Evolutionary conservation across 2,888 invertebrate genomes (phyloP), one percentile per base, ranked within the genome.

Genomic region (Athetis lepigone): DNA sequence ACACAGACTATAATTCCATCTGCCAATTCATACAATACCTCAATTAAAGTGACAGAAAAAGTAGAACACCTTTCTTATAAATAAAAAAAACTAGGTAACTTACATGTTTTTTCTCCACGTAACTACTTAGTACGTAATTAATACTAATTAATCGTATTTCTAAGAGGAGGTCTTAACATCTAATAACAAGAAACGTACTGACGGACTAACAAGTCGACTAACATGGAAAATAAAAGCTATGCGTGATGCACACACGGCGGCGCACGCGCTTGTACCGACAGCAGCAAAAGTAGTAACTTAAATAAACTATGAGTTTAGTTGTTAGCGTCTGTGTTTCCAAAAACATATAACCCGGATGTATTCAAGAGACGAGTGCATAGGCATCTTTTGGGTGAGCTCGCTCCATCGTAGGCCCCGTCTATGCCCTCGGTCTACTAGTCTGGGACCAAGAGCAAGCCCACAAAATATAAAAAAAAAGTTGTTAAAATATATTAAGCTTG

Each of bases 201-300:
- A 64, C 84, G 77, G 85, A 85, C 88, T 90, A 91, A 92, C 91
- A 89, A 90, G 90, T 85, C 81, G 62, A 79, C 89, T 92, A 92
- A 93, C 92, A 87, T 86, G 86, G 88, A 89, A 88, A 90, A 92
- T 91, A 91, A 92, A 91, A 91, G 90, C 85, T 88, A 85, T 87
- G 90, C 90, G 88, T 88, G 91, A 89, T 88, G 88, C 90, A 88
- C 88, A 89, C 87, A 85, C 85, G 87, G 85, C 80, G 85, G 83
- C 76, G 90, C 85, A 77, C 79, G 86, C 88, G 90, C 87, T 70
- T 27, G 90, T 90, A 92, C 70, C 83, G 91, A 79, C 69, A 74
- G 88, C 89, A 90, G 58, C 70, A 57, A 27, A 75, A 72, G 61
- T 21, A 47, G 18, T 62, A 61, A 56, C 61, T 4, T 23, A 42